phyloP scores from a whole-genome alignment of 1,140 invertebrate genomes.

The Bicyclus anynana region DNA sequence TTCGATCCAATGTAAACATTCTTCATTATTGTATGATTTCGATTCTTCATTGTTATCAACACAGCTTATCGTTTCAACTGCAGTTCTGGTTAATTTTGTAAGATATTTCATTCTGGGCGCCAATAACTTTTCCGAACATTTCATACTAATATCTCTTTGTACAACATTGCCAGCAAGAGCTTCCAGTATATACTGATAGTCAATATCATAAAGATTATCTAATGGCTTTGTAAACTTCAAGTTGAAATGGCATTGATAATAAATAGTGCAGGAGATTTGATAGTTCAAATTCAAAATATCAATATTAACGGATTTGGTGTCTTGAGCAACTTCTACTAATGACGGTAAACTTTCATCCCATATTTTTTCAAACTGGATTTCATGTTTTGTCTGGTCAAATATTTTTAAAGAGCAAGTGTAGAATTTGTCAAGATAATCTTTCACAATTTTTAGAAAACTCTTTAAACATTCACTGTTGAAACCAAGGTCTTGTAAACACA shows the following conservation, averaged over 20 bases:
- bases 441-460: slow-evolving; percentile 83
- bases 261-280: slow-evolving; percentile 85
- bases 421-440: slow-evolving; percentile 87
- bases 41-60: slow-evolving; percentile 48
- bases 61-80: slow-evolving; percentile 79
- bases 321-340: slow-evolving; percentile 86
- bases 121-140: slow-evolving; percentile 70
- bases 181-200: slow-evolving; percentile 63
- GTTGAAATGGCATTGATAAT: slow-evolving; percentile 88
- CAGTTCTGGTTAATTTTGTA: slow-evolving; percentile 80
- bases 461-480: slow-evolving; percentile 83
- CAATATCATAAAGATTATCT: slow-evolving; percentile 85
- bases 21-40: slow-evolving; percentile 70
- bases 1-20: slow-evolving; percentile 83
- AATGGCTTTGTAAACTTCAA: slow-evolving; percentile 86
- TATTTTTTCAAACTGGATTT: slow-evolving; percentile 82
- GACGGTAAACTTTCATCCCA: slow-evolving; percentile 83
- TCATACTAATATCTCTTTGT: slow-evolving; percentile 47
- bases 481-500: slow-evolving; percentile 86
- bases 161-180: slow-evolving; percentile 51
- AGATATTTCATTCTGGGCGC: slow-evolving; percentile 80
- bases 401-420: slow-evolving; percentile 79
- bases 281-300: slow-evolving; percentile 88
- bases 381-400: slow-evolving; percentile 65
- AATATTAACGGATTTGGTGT: slow-evolving; percentile 85